A percentile compares a stretch with the other conserved stretches of the same genome.
Evolutionary conservation across 2,797 vertebrate genomes (phyloP).

Genomic region (Macropodus opercularis): DNA sequence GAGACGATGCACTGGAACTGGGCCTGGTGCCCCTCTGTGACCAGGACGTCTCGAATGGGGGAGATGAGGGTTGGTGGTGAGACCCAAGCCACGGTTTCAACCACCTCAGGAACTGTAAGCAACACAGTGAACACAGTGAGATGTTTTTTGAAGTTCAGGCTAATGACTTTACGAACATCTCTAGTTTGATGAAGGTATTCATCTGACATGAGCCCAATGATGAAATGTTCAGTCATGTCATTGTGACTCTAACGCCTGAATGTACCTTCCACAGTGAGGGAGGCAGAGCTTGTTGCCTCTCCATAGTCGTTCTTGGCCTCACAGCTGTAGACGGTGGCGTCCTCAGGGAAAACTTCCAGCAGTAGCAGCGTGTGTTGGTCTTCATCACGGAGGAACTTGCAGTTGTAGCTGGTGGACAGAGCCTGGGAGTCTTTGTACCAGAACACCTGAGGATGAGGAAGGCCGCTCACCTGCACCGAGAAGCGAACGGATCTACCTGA

Average conservation of each 20-base stretch:
- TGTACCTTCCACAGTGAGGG: conserved; percentile 93
- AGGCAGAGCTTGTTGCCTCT: conserved; percentile 87
- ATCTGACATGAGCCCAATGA: too few relatives aligned
- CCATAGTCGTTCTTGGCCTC: conserved; percentile 93
- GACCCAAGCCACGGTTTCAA: conserved; percentile 81
- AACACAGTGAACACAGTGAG: conserved; percentile 31
- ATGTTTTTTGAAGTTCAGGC: background rate
- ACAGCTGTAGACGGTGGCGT: conserved; percentile 89
- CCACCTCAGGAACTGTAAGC: conserved; percentile 91
- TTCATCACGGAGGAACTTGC: conserved; percentile 92
- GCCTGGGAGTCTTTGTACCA: conserved; percentile 95
- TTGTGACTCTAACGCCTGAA: too few relatives aligned
- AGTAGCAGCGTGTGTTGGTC: conserved; percentile 91
- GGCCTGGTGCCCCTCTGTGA: conserved; percentile 85
- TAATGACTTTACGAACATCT: too few relatives aligned
- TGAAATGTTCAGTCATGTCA: too few relatives aligned
- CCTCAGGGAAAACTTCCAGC: conserved; percentile 94
- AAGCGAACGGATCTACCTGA: conserved; percentile 93
- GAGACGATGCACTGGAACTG: conserved; percentile 88
- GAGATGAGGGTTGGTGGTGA: conserved; percentile 85
- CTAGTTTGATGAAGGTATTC: too few relatives aligned
- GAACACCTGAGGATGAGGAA: conserved; percentile 89
- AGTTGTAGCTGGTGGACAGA: conserved; percentile 89
- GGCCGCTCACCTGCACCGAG: conserved; percentile 87
- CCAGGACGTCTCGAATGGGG: conserved; percentile 82